Percentiles rank a stretch among this genome's conserved stretches.
These are phyloP conservation scores for Omphaloscelis lunosa DNA, from an alignment of 2,888 invertebrate species.

Conservation along the genomic window DNA sequence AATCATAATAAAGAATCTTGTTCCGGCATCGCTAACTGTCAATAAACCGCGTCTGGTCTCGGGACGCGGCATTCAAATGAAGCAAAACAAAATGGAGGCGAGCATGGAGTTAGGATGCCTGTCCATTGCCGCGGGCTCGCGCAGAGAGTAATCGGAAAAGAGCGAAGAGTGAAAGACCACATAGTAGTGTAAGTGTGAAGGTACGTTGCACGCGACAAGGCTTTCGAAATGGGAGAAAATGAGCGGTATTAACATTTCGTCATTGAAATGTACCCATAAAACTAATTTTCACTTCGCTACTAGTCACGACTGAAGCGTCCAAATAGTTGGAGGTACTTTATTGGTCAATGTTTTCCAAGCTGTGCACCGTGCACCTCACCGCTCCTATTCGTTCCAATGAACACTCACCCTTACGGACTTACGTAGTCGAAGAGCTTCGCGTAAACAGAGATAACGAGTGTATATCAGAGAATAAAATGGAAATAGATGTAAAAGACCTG, in stretches of 20 bases:
- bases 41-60: slow-evolving; percentile 63
- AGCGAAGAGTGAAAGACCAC: not conserved
- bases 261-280: not conserved
- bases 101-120: slow-evolving; percentile 25
- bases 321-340: no score
- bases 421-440: slow-evolving; percentile 42
- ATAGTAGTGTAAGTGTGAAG: not conserved
- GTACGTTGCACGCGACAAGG: not conserved
- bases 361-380: no score
- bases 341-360: not conserved
- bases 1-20: slow-evolving; percentile 72
- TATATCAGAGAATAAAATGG: slow-evolving; percentile 57
- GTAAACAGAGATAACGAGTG: slow-evolving; percentile 49
- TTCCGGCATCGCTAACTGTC: slow-evolving; percentile 65
- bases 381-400: slow-evolving; percentile 4
- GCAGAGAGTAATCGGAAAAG: not conserved
- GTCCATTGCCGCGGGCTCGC: slow-evolving; percentile 14
- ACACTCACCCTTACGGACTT: slow-evolving; percentile 36
- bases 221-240: not conserved
- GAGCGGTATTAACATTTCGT: not conserved
- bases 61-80: slow-evolving; percentile 57
- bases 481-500: slow-evolving; percentile 59
- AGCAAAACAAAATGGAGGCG: slow-evolving; percentile 58
- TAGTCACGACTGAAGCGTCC: not conserved
- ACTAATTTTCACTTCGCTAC: not conserved